Conservation (phyloP, 2,888 invertebrate species). For the Eudemis profundana region DNA sequence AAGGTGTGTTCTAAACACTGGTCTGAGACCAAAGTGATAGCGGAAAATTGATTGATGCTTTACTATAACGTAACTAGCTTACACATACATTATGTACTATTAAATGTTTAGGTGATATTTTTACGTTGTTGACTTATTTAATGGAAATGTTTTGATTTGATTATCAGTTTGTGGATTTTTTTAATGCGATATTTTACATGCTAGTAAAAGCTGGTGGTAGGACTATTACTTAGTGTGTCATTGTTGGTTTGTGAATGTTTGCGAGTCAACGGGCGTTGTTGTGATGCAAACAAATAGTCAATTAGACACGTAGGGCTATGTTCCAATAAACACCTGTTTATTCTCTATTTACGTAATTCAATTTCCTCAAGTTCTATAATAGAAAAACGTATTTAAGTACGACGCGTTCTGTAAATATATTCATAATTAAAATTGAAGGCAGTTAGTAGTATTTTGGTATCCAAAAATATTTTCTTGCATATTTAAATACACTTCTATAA, state of each 20-base stretch:
- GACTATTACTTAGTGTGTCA: conserved; percentile 20
- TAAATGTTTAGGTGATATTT: conserved; percentile 35
- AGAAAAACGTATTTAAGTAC: conserved; percentile 4
- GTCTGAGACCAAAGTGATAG: conserved; percentile 29
- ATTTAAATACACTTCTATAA: conserved; percentile 6
- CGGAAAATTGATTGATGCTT: conserved; percentile 35
- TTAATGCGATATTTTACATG: conserved; percentile 7
- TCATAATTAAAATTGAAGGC: conserved; percentile 6
- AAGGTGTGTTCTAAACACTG: conserved; percentile 31
- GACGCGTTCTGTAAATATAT: conserved; percentile 26
- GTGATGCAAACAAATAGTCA: conserved; percentile 38
- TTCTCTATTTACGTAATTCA: conserved; percentile 20
- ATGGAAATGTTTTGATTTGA: conserved; percentile 12
- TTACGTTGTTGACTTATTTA: conserved; percentile 31
- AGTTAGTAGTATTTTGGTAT: conserved; percentile 27
- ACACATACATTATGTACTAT: conserved; percentile 19
- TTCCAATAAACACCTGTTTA: conserved; percentile 17
- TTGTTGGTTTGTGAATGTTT: conserved; percentile 35
- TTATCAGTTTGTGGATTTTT: conserved; percentile 23
- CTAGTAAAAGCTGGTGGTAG: conserved; percentile 31
- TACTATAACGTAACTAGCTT: conserved; percentile 27
- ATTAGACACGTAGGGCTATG: conserved; percentile 33
- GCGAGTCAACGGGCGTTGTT: conserved; percentile 18
- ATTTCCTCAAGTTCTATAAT: not conserved
- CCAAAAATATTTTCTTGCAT: conserved; percentile 17